Base-by-base conservation (phyloP, 2,888 invertebrate species). In the Drosophila rubida region DNA sequence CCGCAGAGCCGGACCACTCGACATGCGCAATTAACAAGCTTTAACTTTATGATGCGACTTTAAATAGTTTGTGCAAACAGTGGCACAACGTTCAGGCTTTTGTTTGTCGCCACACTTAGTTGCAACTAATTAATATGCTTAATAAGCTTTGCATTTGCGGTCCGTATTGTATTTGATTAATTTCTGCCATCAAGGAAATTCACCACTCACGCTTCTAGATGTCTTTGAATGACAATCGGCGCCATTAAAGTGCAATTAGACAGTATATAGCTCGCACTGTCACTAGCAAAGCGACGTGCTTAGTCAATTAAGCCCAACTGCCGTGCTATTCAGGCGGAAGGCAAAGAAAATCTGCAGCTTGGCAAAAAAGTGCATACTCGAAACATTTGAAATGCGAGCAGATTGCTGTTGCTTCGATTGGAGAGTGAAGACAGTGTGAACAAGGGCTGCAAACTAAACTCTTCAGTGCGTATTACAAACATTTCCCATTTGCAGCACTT, bases 11-110 rank as follows among this genome's bases (percentile, higher is more conserved):
- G 27, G 25, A 23, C n/a, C 7, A 30, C 39, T 51, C 50, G 23
- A 23, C 32, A 22, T 22, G 13, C 42, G 74, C 78, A 78, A 78
- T 65, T 74, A 68, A 78, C 32, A 57, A 78, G 59, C 30, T 61
- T 74, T 42, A 58, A 59, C 58, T 49, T 65, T 50, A 55, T 76
- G 58, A 72, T 59, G 44, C 14, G 14, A 53, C 60, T 72, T 53
- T 22, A 37, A 63, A 53, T 45, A 45, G 54, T 62, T 62, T 63
- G 44, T 30, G 59, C 30, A 37, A 37, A 37, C 14, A 37, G 13
- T 14, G 14, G 35, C 35, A 37, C 13, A 37, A 7, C 35, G 13
- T 37, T 37, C 14, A 3, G 35, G 13, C 35, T 37, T 37, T 14
- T 37, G 14, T 14, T 25, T n/a, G 22, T 16, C 35, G 13, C 11